Evolutionary conservation across 2,888 invertebrate genomes (phyloP), one percentile per base, ranked within the genome.

Genomic region (Stenchaetothrips biformis): DNA sequence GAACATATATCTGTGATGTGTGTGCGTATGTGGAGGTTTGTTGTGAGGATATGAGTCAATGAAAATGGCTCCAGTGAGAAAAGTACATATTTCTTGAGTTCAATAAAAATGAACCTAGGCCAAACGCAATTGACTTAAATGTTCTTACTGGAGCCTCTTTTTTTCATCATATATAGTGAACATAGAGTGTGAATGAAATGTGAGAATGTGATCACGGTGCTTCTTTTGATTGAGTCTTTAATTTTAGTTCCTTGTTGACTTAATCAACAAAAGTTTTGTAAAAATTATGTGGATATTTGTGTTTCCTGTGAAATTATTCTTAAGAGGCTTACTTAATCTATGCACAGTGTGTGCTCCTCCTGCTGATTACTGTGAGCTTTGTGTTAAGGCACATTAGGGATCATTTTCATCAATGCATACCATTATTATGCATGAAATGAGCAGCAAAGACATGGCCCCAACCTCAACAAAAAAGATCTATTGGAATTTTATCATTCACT

Each of bases 1-100:
- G 67, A 74, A 74, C 67, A 74, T 74, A 74, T 74, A 74, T 74
- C 67, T 74, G 67, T 74, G 67, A 74, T 74, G 67, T 74, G 67
- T 7, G 67, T 21, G 67, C 67, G 25, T 74, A 74, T 74, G 67
- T 25, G 67, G 67, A 21, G 25, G 11, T 21, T 74, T 25, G 67
- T 25, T 25, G 67, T 74, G 25, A 21, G 25, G 9, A 25, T 25
- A 74, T 18, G 53, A 18, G 13, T 18, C 37, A 37, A 11, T 53
- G 13, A 53, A 8, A 53, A 53, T 11, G 9, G 53, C 18, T 53
- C 53, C 53, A 13, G 53, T 53, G 18, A 53, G 53, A 18, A 53
- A 11, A 53, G 53, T 6, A 53, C 53, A 13, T 18, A 53, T 53
- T 53, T 53, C 16, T 53, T 59, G 59, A 6, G 59, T 59, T 16